Conservation (phyloP, 2,888 invertebrate genomes). For the Habroteleia sp. region DNA sequence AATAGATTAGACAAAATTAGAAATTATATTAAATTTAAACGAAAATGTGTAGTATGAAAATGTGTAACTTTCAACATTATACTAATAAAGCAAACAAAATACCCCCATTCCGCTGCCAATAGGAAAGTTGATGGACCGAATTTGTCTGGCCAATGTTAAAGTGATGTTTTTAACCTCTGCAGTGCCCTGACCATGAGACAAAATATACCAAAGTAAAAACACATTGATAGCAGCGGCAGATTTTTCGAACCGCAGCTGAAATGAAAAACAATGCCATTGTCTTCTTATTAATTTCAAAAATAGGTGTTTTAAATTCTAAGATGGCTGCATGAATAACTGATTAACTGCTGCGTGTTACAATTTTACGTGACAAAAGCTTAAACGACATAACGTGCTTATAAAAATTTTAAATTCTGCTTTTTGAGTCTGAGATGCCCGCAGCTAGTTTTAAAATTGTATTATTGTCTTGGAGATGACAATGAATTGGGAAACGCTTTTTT, state of each 20-base stretch:
- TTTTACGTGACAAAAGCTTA: conserved; percentile 42
- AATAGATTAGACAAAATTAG: no score
- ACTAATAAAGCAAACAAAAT: conserved; percentile 18
- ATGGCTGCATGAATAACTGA: conserved; percentile 32
- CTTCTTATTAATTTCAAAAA: conserved; percentile 38
- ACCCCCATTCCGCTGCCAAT: conserved; percentile 77
- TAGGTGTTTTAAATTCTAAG: conserved; percentile 18
- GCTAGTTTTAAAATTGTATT: conserved; percentile 52
- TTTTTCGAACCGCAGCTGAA: conserved; percentile 51
- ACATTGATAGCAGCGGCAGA: conserved; percentile 13
- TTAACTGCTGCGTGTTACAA: conserved; percentile 12
- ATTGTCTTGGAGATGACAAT: conserved; percentile 46
- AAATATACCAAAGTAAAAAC: conserved; percentile 60
- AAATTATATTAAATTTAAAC: no score
- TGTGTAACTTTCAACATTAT: no score
- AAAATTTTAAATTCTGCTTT: conserved; percentile 22
- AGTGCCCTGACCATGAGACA: conserved; percentile 57
- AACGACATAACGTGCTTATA: conserved; percentile 6
- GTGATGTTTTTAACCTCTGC: conserved; percentile 74
- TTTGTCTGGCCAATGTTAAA: conserved; percentile 72
- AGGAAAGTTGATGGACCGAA: conserved; percentile 77
- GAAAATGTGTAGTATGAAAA: no score
- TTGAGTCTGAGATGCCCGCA: background rate
- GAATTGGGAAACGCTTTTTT: conserved; percentile 7
- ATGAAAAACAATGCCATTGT: conserved; percentile 36